Evolutionary conservation across 2,888 invertebrate species (phyloP).

Genomic region (Dynastes tityus): DNA sequence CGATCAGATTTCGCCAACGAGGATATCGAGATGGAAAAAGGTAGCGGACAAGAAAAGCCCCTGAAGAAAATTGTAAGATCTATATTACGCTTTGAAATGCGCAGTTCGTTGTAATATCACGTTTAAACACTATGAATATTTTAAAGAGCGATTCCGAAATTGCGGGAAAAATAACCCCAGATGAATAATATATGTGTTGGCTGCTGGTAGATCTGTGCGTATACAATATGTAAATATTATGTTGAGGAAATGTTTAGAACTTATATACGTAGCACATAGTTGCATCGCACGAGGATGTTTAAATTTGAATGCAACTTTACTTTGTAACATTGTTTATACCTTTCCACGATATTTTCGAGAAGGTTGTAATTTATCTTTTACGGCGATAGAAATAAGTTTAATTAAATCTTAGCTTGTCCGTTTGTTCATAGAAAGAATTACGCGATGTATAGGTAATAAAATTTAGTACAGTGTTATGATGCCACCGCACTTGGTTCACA

Average conservation of each 20-base stretch:
- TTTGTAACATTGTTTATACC: too few species aligned
- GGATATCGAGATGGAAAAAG: slow-evolving; percentile 12
- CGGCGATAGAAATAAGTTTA: too few species aligned
- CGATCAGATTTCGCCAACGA: slow-evolving; percentile 40
- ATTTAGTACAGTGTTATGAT: too few species aligned
- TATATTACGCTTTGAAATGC: slow-evolving; percentile 49
- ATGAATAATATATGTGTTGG: slow-evolving; percentile 31
- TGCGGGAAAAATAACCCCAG: slow-evolving; percentile 38
- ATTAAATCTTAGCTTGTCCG: too few species aligned
- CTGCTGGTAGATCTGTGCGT: neutral
- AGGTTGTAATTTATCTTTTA: too few species aligned
- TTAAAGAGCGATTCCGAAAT: slow-evolving; percentile 34
- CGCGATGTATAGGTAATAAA: too few species aligned
- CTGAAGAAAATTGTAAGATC: slow-evolving; percentile 33
- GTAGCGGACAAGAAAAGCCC: slow-evolving; percentile 28
- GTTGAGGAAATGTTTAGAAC: neutral
- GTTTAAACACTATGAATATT: slow-evolving; percentile 49
- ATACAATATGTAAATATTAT: neutral
- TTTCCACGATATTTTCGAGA: too few species aligned
- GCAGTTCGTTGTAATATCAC: slow-evolving; percentile 46
- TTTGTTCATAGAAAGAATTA: too few species aligned
- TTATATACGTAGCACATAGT: neutral
- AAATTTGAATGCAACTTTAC: too few species aligned
- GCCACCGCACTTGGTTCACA: too few species aligned
- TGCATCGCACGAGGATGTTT: neutral